phyloP scores from a whole-genome alignment of 2,113 vertebrate genomes.

The Cynoglossus semilaevis region DNA sequence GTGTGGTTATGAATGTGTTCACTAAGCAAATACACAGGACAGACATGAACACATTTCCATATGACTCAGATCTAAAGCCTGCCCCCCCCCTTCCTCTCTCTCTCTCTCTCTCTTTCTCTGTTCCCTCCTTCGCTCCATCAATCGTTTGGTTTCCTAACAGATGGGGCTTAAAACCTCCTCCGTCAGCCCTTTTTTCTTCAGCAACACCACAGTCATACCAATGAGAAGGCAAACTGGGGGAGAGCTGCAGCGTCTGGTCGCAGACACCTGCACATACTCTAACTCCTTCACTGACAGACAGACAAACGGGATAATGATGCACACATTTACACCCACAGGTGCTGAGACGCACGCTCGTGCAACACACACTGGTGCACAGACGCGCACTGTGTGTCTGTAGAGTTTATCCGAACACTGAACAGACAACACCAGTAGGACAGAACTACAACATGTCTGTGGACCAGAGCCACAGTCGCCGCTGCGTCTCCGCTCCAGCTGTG shows the following conservation, averaged over 20 bases:
- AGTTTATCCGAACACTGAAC: background rate
- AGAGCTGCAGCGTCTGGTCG: slow-evolving; percentile 24
- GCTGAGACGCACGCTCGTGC: slow-evolving; percentile 11
- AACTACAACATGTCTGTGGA: slow-evolving; percentile 17
- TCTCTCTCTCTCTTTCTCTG: slow-evolving; percentile 44
- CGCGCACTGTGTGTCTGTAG: slow-evolving; percentile 15
- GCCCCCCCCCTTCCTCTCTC: slow-evolving; percentile 37
- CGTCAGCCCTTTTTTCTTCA: slow-evolving; percentile 62
- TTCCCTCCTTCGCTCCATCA: slow-evolving; percentile 55
- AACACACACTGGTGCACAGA: slow-evolving; percentile 16
- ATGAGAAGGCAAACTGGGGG: slow-evolving; percentile 48
- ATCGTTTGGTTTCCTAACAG: slow-evolving; percentile 62
- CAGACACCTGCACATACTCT: slow-evolving; percentile 35
- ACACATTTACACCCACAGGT: slow-evolving; percentile 25
- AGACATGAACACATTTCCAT: slow-evolving; percentile 53
- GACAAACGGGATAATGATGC: slow-evolving; percentile 26
- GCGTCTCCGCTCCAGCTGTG: slow-evolving; percentile 57
- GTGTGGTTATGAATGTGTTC: slow-evolving; percentile 44
- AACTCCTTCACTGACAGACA: slow-evolving; percentile 43
- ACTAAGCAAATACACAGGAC: slow-evolving; percentile 44
- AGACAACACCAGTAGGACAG: slow-evolving; percentile 7
- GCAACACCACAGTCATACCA: slow-evolving; percentile 62
- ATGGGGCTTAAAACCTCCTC: slow-evolving; percentile 64
- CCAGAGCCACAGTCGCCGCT: slow-evolving; percentile 28
- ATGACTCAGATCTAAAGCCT: slow-evolving; percentile 40